These are phyloP conservation scores for Eurytoma adleriae DNA, from an alignment of 2,888 invertebrate species.

Conservation along the genomic window DNA sequence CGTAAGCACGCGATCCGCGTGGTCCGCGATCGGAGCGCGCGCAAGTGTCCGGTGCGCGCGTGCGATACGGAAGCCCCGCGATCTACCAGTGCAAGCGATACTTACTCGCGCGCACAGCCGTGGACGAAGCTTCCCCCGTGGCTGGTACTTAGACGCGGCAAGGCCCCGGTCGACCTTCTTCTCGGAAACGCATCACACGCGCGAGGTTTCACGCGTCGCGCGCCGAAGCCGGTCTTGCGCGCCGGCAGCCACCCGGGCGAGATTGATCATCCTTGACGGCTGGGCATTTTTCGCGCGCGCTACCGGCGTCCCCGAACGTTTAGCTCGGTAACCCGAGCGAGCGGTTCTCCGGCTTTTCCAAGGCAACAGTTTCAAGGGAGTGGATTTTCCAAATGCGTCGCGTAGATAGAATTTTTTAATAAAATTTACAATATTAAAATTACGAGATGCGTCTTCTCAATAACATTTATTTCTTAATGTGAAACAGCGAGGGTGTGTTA, in stretches of 20 bases:
- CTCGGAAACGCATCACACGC: conserved; percentile 31
- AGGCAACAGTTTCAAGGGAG: neutral
- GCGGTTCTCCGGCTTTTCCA: conserved; percentile 17
- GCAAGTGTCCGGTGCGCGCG: neutral
- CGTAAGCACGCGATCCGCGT: neutral
- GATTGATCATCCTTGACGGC: conserved; percentile 43
- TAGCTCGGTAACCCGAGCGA: conserved; percentile 29
- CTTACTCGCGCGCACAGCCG: neutral
- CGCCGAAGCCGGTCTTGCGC: conserved; percentile 29
- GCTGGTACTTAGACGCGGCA: neutral
- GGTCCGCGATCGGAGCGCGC: neutral
- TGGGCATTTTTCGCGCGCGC: conserved; percentile 5
- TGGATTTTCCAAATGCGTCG: neutral
- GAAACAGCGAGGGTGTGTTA: too few relatives aligned
- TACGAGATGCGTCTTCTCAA: too few relatives aligned
- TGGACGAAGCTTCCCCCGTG: neutral
- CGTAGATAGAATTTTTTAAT: conserved; percentile 3
- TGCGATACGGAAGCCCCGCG: conserved; percentile 23
- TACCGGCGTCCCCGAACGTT: neutral
- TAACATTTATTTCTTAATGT: too few relatives aligned
- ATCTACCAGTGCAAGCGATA: conserved; percentile 11
- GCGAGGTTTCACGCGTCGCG: conserved; percentile 26
- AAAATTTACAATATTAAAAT: neutral
- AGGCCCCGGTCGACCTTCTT: conserved; percentile 12
- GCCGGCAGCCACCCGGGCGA: neutral